Percentiles rank a stretch among this genome's conserved stretches.
Conservation (phyloP, 2,797 vertebrate genomes). For the Melanotaenia trifasciata region DNA sequence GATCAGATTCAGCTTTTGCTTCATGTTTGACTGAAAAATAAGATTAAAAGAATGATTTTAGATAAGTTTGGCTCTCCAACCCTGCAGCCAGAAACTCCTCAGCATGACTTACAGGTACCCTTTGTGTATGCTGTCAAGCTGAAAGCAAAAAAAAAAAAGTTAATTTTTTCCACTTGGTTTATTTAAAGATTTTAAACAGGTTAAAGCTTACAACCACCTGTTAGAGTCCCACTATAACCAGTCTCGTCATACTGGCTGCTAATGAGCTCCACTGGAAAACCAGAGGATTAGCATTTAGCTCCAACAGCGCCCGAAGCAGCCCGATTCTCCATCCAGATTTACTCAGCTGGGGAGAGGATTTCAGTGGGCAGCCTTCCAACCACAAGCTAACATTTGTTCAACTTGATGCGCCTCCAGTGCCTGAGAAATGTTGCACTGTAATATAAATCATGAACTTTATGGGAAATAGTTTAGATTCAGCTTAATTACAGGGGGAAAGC, state of each 20-base stretch:
- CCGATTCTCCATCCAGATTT: slow-evolving; percentile 55
- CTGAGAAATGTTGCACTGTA: slow-evolving; percentile 22
- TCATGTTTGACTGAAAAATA: background rate
- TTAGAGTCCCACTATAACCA: slow-evolving; percentile 48
- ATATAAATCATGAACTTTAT: slow-evolving; percentile 20
- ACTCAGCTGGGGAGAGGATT: slow-evolving; percentile 52
- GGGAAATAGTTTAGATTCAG: slow-evolving; percentile 24
- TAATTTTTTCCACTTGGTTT: no score
- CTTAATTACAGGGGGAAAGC: background rate
- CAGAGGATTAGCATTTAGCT: slow-evolving; percentile 41
- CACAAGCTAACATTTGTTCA: slow-evolving; percentile 23
- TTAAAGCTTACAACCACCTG: slow-evolving; percentile 2
- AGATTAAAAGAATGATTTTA: background rate
- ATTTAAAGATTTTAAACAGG: no score
- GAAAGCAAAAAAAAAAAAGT: slow-evolving; percentile 17
- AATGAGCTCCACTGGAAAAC: slow-evolving; percentile 54
- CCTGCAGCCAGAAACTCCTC: slow-evolving; percentile 18
- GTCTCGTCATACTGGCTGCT: slow-evolving; percentile 35
- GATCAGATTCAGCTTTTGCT: background rate
- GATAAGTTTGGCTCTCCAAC: background rate
- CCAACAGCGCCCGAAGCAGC: background rate
- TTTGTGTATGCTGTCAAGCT: background rate
- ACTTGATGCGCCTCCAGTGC: slow-evolving; percentile 17
- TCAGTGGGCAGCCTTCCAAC: slow-evolving; percentile 44
- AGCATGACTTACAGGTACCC: slow-evolving; percentile 12